These are phyloP conservation scores for Chunga burmeisteri DNA, from an alignment of 2,113 vertebrate genomes.

Conservation along the genomic window DNA sequence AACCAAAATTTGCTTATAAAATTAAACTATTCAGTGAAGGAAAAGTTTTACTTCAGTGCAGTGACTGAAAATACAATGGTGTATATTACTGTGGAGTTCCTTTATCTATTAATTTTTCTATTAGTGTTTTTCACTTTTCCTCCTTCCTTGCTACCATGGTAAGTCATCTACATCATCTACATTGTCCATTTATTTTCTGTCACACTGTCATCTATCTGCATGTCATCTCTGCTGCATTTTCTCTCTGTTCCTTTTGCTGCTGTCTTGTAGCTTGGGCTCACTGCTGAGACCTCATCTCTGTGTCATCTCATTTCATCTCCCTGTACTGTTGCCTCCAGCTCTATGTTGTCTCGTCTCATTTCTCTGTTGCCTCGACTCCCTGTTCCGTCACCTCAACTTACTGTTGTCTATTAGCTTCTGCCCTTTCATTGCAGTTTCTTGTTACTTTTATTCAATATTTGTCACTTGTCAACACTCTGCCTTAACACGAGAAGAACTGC, in stretches of 20 bases:
- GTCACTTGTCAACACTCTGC: neutral
- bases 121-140: neutral
- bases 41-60: neutral
- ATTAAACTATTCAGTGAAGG: neutral
- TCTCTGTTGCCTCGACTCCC: neutral
- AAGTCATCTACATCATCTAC: neutral
- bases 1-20: neutral
- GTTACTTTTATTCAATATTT: neutral
- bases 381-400: neutral
- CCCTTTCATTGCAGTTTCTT: neutral
- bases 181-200: neutral
- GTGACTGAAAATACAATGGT: neutral
- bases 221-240: neutral
- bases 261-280: neutral
- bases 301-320: neutral
- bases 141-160: neutral
- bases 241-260: neutral
- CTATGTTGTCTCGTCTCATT: neutral
- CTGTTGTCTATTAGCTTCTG: neutral
- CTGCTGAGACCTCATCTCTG: neutral
- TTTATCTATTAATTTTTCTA: neutral
- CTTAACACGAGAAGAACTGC: neutral
- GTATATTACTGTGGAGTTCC: neutral
- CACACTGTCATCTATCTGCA: neutral
- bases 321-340: neutral